Percentiles rank a stretch among this genome's conserved stretches.
Evolutionary conservation across 2,888 invertebrate species (phyloP).

Genomic region (Rhyacophila evoluta): DNA sequence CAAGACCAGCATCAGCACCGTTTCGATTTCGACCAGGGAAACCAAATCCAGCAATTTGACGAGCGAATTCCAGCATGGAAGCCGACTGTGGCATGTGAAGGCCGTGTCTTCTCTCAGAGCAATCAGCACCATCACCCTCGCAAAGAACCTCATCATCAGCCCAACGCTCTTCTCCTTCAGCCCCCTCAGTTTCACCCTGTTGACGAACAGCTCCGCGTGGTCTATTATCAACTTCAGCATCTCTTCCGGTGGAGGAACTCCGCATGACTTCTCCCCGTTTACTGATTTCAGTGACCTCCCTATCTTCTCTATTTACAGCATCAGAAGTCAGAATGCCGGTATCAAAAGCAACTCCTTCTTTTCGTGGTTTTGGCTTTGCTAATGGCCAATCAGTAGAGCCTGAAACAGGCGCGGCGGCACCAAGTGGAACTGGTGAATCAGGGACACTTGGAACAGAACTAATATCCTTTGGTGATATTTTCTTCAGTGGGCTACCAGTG

Average conservation of each 20-base stretch:
- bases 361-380: constrained; percentile 59
- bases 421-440: constrained; percentile 66
- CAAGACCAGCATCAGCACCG: not conserved
- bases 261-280: constrained; percentile 58
- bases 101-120: constrained; percentile 67
- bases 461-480: constrained; percentile 45
- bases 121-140: constrained; percentile 68
- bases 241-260: constrained; percentile 37
- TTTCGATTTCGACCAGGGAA: constrained; percentile 66
- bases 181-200: constrained; percentile 37
- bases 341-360: constrained; percentile 57
- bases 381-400: constrained; percentile 60
- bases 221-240: constrained; percentile 48
- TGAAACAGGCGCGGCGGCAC: constrained; percentile 59
- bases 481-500: constrained; percentile 56
- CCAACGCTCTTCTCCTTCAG: constrained; percentile 50
- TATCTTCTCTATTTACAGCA: constrained; percentile 62
- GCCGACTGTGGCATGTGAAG: constrained; percentile 72
- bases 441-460: constrained; percentile 55
- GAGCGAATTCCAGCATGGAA: constrained; percentile 70
- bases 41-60: constrained; percentile 71
- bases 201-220: constrained; percentile 29
- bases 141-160: constrained; percentile 52
- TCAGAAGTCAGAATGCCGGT: constrained; percentile 55
- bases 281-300: constrained; percentile 70